Conservation (phyloP, 1,140 invertebrate genomes). For the Muscidifurax raptorellus region DNA sequence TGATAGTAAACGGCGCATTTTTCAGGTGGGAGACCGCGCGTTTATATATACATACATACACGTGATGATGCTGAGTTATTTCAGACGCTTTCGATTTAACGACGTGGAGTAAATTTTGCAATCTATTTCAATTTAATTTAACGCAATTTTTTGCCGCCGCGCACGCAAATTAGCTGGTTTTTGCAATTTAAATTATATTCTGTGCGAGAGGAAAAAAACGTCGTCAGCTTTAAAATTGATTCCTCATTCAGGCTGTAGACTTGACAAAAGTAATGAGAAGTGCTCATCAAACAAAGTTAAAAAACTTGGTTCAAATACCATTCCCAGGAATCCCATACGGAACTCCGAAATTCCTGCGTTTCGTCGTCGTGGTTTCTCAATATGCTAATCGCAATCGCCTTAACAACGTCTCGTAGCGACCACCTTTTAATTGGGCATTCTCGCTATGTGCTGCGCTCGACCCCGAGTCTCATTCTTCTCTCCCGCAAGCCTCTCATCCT, state of each 20-base stretch:
- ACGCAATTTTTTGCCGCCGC: no score
- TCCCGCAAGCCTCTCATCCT: neutral
- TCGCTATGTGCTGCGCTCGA: slow-evolving; percentile 41
- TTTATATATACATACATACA: no score
- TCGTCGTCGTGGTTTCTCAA: slow-evolving; percentile 48
- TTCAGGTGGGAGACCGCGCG: neutral
- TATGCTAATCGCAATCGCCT: slow-evolving; percentile 49
- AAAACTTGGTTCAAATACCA: slow-evolving; percentile 45
- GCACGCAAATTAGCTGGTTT: no score
- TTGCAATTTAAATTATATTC: no score
- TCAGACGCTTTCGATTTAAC: neutral
- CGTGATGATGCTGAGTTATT: slow-evolving; percentile 5
- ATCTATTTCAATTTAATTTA: no score
- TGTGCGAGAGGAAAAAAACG: slow-evolving; percentile 7
- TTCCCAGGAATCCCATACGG: slow-evolving; percentile 47
- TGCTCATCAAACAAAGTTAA: slow-evolving; percentile 42
- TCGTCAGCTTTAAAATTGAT: slow-evolving; percentile 13
- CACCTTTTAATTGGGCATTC: slow-evolving; percentile 53
- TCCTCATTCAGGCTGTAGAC: slow-evolving; percentile 30
- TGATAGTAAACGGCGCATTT: slow-evolving; percentile 20
- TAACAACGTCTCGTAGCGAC: slow-evolving; percentile 46
- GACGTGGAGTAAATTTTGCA: no score
- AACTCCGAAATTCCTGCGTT: slow-evolving; percentile 43
- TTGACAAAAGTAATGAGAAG: slow-evolving; percentile 50
- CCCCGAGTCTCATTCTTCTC: neutral